Conservation (phyloP, 2,113 vertebrate genomes). For the Alligator sinensis region DNA sequence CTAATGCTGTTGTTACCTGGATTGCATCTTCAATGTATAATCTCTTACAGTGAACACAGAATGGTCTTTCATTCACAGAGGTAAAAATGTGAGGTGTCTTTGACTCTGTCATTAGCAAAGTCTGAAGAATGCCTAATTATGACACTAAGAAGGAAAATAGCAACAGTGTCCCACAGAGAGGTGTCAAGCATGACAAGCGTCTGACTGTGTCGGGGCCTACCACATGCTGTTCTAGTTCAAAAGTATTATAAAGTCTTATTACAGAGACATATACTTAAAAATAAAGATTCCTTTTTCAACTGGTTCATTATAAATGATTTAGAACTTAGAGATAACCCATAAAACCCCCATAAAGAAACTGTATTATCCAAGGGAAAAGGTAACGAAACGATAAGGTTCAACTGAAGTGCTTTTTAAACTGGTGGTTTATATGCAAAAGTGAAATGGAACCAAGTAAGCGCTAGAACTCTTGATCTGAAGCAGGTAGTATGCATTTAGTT, state of each 20-base stretch:
- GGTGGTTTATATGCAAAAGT: neutral
- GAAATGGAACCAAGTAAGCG: neutral
- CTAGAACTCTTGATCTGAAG: neutral
- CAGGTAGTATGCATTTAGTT: neutral
- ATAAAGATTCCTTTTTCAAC: neutral
- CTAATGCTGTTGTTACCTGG: neutral
- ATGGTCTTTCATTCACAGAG: neutral
- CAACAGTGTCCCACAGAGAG: constrained; percentile 15
- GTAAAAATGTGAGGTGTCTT: neutral
- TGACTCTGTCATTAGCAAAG: neutral
- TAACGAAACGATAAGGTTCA: neutral
- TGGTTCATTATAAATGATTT: constrained; percentile 17
- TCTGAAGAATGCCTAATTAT: constrained; percentile 37
- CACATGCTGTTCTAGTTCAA: neutral
- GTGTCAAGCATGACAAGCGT: neutral
- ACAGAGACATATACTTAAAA: neutral
- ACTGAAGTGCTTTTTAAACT: neutral
- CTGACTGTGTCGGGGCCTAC: neutral
- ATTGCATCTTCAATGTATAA: neutral
- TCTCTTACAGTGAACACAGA: neutral
- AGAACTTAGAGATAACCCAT: neutral
- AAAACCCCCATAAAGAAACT: constrained; percentile 20
- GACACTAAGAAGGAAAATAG: constrained; percentile 20
- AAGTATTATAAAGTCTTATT: neutral
- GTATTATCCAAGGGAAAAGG: neutral